Conservation (phyloP, 1,140 invertebrate genomes). For the Scaptomyza montana region DNA sequence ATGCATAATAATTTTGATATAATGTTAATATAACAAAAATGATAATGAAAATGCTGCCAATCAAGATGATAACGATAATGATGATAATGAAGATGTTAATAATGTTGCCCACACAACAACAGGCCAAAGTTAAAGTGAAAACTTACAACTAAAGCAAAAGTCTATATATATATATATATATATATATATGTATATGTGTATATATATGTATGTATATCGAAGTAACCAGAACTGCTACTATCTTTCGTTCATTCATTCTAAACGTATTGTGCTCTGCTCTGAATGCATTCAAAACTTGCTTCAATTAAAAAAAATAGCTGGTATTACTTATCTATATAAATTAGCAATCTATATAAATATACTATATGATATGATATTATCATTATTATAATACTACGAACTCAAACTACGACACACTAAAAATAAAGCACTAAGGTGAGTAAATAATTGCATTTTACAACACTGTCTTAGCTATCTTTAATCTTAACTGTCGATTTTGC, state of each 20-base stretch:
- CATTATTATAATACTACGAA: conserved; percentile 32
- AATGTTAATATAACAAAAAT: conserved; percentile 12
- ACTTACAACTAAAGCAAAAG: conserved; percentile 42
- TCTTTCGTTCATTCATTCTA: conserved; percentile 26
- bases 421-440: conserved; percentile 53
- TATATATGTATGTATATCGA: background rate
- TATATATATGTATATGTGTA: conserved; percentile 3
- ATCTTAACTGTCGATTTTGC: background rate
- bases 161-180: background rate
- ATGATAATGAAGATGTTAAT: conserved; percentile 23
- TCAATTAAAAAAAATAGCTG: conserved; percentile 18
- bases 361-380: conserved; percentile 13
- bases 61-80: conserved; percentile 2
- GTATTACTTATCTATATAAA: conserved; percentile 43
- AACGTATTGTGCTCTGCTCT: too few relatives aligned
- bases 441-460: background rate
- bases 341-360: conserved; percentile 32
- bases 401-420: conserved; percentile 26
- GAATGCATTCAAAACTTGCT: conserved; percentile 13
- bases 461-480: background rate
- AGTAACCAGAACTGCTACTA: conserved; percentile 29
- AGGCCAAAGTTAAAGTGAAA: conserved; percentile 43
- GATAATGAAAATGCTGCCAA: conserved; percentile 1
- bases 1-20: conserved; percentile 13
- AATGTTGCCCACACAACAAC: conserved; percentile 4